Evolutionary conservation across 2,888 invertebrate genomes (phyloP).

Genomic region (Cylloceria caligata): DNA sequence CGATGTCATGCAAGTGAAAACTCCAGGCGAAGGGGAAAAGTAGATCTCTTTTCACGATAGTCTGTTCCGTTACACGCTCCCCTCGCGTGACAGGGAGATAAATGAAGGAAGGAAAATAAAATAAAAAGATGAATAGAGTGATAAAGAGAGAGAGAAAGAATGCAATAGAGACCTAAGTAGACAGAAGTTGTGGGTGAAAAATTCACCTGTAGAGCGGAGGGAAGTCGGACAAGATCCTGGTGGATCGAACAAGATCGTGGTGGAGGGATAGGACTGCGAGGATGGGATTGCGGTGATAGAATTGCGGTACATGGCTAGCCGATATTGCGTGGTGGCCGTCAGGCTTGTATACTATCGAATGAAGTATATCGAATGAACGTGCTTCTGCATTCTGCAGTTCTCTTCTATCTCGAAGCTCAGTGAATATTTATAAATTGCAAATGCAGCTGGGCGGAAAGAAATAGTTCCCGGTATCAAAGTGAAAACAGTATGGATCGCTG

Average conservation of each 20-base stretch:
- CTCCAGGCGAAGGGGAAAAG: background rate
- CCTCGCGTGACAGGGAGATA: background rate
- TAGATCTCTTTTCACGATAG: background rate
- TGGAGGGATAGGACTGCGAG: conserved; percentile 37
- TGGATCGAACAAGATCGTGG: conserved; percentile 29
- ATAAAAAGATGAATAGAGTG: background rate
- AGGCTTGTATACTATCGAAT: conserved; percentile 25
- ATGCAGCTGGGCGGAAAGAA: conserved; percentile 56
- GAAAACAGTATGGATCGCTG: conserved; percentile 39
- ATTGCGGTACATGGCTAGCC: conserved; percentile 36
- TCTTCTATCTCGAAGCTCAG: conserved; percentile 48
- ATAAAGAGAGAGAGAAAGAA: background rate
- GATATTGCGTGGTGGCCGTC: conserved; percentile 15
- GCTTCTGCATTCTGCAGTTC: conserved; percentile 6
- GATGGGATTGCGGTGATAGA: conserved; percentile 49
- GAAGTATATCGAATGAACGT: conserved; percentile 37
- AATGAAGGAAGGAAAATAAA: background rate
- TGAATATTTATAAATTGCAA: conserved; percentile 67
- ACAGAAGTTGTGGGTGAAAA: conserved; percentile 44
- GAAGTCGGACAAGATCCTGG: conserved; percentile 24
- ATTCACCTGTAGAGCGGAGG: conserved; percentile 60
- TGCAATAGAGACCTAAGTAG: background rate
- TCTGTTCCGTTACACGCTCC: background rate
- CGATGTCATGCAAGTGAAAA: background rate
- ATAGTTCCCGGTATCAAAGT: conserved; percentile 55